Conservation (phyloP, 2,888 invertebrate species). For the Polydrusus pterygomalis region DNA sequence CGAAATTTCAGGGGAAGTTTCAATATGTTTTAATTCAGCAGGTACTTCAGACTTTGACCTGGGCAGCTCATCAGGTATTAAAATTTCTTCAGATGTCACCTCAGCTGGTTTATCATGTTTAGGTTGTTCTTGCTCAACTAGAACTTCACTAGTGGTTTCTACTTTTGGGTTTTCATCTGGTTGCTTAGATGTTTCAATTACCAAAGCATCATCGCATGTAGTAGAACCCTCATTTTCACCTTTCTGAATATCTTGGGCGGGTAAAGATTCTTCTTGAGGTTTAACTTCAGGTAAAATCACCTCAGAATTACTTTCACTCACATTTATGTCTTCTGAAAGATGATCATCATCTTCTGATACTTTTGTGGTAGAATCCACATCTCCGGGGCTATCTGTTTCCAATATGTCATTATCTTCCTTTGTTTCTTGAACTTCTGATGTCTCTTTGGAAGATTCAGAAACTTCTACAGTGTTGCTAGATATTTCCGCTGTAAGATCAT, state of each 20-base stretch:
- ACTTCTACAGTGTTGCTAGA: conserved; percentile 11
- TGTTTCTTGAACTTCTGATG: conserved; percentile 30
- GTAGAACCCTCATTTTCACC: conserved; percentile 14
- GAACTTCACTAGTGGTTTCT: conserved; percentile 7
- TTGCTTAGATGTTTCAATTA: conserved; percentile 4
- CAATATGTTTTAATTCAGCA: conserved; percentile 33
- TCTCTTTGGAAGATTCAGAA: conserved; percentile 36
- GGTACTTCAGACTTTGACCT: background rate
- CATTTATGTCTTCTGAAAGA: background rate
- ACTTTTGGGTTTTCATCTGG: conserved; percentile 13
- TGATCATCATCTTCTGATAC: conserved; percentile 26
- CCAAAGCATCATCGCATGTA: conserved; percentile 8
- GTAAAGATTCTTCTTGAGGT: background rate
- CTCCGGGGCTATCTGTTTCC: conserved; percentile 23
- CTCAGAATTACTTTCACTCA: background rate
- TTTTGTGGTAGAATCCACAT: conserved; percentile 29
- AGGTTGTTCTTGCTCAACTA: background rate
- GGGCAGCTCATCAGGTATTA: conserved; percentile 15
- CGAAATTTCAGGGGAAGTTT: conserved; percentile 48
- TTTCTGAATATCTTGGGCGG: background rate
- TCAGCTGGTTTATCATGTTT: conserved; percentile 5
- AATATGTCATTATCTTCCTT: conserved; percentile 19
- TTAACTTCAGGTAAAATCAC: background rate
- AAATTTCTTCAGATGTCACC: conserved; percentile 19
- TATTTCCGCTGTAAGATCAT: conserved; percentile 58